These are phyloP conservation scores for Pachyrhynchus sulphureomaculatus DNA, from an alignment of 1,140 invertebrate genomes.

Conservation along the genomic window DNA sequence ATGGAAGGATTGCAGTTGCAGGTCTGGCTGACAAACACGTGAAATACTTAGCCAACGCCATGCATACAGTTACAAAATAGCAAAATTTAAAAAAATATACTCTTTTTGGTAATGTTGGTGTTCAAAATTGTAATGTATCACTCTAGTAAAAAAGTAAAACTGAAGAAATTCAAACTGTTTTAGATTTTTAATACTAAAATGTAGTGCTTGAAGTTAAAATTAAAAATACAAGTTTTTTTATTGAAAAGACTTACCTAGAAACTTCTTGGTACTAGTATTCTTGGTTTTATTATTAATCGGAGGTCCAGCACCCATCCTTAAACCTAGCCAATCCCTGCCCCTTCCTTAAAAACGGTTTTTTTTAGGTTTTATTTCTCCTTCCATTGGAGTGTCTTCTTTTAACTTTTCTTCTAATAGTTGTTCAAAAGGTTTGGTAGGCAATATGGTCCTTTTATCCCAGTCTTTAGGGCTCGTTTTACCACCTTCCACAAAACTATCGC, in stretches of 20 bases:
- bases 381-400: constrained; percentile 18
- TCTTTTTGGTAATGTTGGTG: constrained; percentile 47
- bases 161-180: no score
- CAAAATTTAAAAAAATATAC: background rate
- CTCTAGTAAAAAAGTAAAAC: no score
- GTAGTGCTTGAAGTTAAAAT: no score
- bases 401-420: constrained; percentile 37
- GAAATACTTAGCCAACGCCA: constrained; percentile 86
- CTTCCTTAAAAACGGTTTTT: constrained; percentile 43
- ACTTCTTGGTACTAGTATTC: background rate
- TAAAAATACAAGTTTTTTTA: no score
- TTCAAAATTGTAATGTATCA: no score
- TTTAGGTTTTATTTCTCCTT: constrained; percentile 36
- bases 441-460: constrained; percentile 33
- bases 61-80: constrained; percentile 84
- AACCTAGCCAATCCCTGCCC: constrained; percentile 44
- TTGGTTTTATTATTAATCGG: constrained; percentile 20
- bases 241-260: background rate
- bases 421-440: constrained; percentile 34
- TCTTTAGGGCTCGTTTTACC: constrained; percentile 6
- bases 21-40: constrained; percentile 95
- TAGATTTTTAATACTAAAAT: no score
- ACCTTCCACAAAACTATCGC: background rate
- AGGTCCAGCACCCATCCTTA: constrained; percentile 36
- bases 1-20: constrained; percentile 97